phyloP scores from a whole-genome alignment of 2,113 vertebrate genomes.

The Parus major region DNA sequence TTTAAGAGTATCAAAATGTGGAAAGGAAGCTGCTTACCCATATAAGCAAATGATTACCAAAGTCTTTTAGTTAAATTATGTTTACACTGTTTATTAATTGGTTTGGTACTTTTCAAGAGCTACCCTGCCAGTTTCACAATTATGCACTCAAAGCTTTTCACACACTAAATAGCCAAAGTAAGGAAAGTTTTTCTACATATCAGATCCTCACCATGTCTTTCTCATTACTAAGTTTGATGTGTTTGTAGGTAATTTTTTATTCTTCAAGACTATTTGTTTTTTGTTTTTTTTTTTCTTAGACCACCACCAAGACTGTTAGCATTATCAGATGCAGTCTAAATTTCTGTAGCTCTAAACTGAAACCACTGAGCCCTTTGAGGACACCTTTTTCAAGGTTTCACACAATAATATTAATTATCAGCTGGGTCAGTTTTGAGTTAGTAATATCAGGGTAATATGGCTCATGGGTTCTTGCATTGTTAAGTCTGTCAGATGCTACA shows the following conservation, averaged over 20 bases:
- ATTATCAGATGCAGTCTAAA: background rate
- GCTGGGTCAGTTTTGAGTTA: background rate
- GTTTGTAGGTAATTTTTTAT: background rate
- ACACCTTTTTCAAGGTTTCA: background rate
- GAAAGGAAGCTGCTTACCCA: background rate
- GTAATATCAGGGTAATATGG: background rate
- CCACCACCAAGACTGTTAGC: background rate
- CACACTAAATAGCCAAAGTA: background rate
- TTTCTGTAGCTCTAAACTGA: background rate
- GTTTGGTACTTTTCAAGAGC: constrained; percentile 19
- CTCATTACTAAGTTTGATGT: background rate
- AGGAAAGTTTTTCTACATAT: background rate
- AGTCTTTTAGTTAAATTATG: background rate
- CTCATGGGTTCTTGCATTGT: background rate
- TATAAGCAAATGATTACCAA: background rate
- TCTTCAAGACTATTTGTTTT: background rate
- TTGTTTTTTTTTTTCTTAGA: background rate
- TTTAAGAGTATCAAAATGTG: background rate
- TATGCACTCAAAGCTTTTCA: background rate
- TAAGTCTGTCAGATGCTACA: background rate
- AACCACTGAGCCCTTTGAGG: background rate
- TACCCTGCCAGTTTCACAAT: background rate
- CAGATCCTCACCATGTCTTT: background rate
- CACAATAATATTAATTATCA: background rate
- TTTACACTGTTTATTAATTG: constrained; percentile 26